Percentiles rank a stretch among this genome's conserved stretches.
Evolutionary conservation across 2,113 vertebrate genomes (phyloP).

Genomic region (Megaptera novaeangliae): DNA sequence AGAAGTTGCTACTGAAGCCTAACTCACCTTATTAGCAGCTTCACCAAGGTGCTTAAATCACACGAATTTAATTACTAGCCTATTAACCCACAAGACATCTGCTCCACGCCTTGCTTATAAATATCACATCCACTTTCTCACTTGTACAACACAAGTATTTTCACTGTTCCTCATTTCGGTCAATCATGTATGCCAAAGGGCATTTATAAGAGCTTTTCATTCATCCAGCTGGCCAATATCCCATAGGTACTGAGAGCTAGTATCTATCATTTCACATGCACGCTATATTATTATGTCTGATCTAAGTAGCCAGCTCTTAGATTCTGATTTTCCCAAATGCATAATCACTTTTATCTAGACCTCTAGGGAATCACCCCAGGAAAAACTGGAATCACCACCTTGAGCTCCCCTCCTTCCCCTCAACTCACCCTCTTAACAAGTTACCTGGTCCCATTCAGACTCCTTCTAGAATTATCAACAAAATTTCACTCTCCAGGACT

Average conservation of each 20-base stretch:
- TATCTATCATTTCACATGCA: not conserved
- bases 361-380: not conserved
- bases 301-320: not conserved
- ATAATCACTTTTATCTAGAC: not conserved
- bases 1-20: not conserved
- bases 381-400: not conserved
- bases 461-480: not conserved
- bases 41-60: not conserved
- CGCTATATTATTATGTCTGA: accelerated
- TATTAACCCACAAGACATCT: not conserved
- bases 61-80: not conserved
- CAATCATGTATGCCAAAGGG: not conserved
- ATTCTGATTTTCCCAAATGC: not conserved
- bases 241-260: not conserved
- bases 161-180: not conserved
- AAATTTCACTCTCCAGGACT: not conserved
- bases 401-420: not conserved
- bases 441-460: not conserved
- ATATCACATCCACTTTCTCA: not conserved
- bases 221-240: not conserved
- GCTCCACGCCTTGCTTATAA: not conserved
- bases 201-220: not conserved
- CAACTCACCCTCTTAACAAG: not conserved
- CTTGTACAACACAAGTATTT: not conserved
- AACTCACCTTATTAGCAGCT: not conserved